Evolutionary conservation across 2,888 invertebrate genomes (phyloP).

Genomic region (Limenitis camilla): DNA sequence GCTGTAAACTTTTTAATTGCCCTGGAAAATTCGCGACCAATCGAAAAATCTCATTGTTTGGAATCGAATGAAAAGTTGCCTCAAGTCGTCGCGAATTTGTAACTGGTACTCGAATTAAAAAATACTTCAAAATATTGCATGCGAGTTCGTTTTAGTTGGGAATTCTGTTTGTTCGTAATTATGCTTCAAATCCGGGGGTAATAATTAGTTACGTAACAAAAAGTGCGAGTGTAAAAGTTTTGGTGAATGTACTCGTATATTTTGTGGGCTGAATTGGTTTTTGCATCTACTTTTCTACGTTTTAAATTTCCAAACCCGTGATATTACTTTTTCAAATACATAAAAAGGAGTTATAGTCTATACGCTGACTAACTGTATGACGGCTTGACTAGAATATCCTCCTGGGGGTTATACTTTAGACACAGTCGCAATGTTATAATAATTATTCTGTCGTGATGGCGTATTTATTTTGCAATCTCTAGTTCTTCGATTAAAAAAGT

Average conservation of each 20-base stretch:
- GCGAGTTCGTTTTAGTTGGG: slow-evolving; percentile 32
- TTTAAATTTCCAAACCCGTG: too few species aligned
- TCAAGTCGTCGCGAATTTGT: slow-evolving; percentile 49
- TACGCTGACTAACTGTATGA: too few species aligned
- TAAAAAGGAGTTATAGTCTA: too few species aligned
- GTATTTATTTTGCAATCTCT: too few species aligned
- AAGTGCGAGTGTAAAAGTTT: slow-evolving; percentile 8
- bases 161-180: slow-evolving; percentile 16
- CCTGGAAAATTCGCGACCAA: slow-evolving; percentile 55
- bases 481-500: too few species aligned
- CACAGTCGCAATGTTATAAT: too few species aligned
- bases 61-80: slow-evolving; percentile 45
- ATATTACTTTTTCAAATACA: too few species aligned
- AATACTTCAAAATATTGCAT: slow-evolving; percentile 43
- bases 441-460: too few species aligned
- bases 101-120: slow-evolving; percentile 39
- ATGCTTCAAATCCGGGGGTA: slow-evolving; percentile 10
- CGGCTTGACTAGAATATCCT: too few species aligned
- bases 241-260: background rate
- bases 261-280: background rate
- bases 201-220: slow-evolving; percentile 21
- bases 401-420: too few species aligned
- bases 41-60: slow-evolving; percentile 64
- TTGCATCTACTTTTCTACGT: too few species aligned
- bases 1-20: slow-evolving; percentile 67